Evolutionary conservation across 2,797 vertebrate genomes (phyloP).

Genomic region (Lithobates pipiens): DNA sequence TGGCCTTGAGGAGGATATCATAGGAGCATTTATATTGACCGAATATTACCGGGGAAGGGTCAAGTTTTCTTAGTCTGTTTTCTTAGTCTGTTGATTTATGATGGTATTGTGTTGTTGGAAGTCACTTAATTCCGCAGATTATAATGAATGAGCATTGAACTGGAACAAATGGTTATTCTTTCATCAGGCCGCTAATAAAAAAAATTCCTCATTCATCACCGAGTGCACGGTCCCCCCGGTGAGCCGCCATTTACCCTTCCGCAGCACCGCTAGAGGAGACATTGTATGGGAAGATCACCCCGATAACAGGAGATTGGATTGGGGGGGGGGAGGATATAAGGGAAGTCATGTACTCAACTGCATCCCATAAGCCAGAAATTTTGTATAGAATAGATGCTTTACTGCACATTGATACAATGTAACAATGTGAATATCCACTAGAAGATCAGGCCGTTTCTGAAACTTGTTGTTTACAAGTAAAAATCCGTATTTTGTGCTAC

Average conservation of each 20-base stretch:
- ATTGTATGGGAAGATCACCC: background rate
- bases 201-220: constrained; percentile 1
- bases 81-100: constrained; percentile 6
- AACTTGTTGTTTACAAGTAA: too few species aligned
- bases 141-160: background rate
- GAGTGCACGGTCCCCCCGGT: background rate
- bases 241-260: background rate
- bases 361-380: too few species aligned
- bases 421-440: too few species aligned
- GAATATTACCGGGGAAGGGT: background rate
- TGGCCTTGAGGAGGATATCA: too few species aligned
- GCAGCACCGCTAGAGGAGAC: too few species aligned
- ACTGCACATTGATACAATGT: too few species aligned
- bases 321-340: background rate
- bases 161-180: background rate
- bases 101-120: constrained; percentile 12
- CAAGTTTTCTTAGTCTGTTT: background rate
- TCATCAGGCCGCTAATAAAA: constrained; percentile 21
- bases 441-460: too few species aligned
- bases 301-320: background rate
- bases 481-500: too few species aligned
- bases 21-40: too few species aligned
- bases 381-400: too few species aligned
- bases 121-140: background rate
- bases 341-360: background rate